Percentiles rank a stretch among this genome's conserved stretches.
phyloP scores from a whole-genome alignment of 2,113 vertebrate genomes.

The Riparia riparia region DNA sequence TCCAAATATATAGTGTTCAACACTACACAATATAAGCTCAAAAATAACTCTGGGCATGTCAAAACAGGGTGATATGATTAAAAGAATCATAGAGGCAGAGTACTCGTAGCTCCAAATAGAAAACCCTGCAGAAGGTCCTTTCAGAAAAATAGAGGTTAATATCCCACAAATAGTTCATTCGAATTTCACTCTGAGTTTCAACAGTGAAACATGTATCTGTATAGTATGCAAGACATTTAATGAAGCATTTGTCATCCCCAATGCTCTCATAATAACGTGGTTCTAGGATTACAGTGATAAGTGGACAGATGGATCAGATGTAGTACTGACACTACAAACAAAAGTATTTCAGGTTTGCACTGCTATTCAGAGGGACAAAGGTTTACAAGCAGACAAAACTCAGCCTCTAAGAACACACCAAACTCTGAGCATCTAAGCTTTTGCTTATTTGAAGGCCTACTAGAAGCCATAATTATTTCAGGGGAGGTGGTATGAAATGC shows the following conservation, averaged over 20 bases:
- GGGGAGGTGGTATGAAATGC: not conserved
- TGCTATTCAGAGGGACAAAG: not conserved
- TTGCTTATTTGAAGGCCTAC: not conserved
- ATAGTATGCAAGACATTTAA: not conserved
- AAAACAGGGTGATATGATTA: not conserved
- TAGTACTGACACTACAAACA: not conserved
- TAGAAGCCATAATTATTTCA: not conserved
- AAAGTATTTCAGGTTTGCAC: not conserved
- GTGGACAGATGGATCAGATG: not conserved
- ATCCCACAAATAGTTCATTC: not conserved
- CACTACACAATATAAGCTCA: not conserved
- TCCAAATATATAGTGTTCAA: not conserved
- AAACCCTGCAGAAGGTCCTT: not conserved
- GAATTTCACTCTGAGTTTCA: not conserved
- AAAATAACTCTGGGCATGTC: not conserved
- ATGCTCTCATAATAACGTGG: not conserved
- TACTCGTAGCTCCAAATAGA: not conserved
- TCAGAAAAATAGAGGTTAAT: not conserved
- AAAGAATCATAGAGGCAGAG: not conserved
- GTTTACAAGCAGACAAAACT: not conserved
- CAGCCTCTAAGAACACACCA: not conserved
- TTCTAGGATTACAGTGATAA: not conserved
- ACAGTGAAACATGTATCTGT: accelerated
- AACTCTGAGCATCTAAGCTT: not conserved
- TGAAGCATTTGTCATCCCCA: not conserved